Conservation (phyloP, 2,113 vertebrate species). For the Platycercus adscitus region DNA sequence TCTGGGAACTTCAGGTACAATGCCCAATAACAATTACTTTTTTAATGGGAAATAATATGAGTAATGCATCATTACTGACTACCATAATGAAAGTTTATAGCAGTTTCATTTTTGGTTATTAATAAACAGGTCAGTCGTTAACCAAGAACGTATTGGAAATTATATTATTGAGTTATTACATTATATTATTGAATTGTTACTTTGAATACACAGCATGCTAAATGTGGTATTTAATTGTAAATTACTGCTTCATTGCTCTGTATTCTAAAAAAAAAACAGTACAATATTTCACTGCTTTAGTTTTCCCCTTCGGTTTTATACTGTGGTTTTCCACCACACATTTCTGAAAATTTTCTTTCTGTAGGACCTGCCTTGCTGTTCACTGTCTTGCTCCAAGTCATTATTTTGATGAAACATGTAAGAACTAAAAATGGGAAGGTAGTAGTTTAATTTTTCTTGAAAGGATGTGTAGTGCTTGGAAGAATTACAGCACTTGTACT, state of each 20-base stretch:
- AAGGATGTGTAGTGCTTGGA: background rate
- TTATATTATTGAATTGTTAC: constrained; percentile 47
- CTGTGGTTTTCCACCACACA: rapidly evolving
- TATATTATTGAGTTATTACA: constrained; percentile 37
- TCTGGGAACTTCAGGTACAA: background rate
- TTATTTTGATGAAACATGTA: background rate
- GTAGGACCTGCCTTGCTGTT: background rate
- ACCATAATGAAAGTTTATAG: background rate
- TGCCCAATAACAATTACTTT: background rate
- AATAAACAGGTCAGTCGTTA: constrained; percentile 35
- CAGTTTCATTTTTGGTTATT: constrained; percentile 8
- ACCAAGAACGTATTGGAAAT: background rate
- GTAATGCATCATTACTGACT: constrained; percentile 25
- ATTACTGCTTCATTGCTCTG: background rate
- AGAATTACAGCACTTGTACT: background rate
- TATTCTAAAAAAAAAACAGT: background rate
- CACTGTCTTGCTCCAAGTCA: background rate
- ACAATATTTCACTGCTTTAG: background rate
- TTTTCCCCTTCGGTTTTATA: background rate
- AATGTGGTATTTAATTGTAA: constrained; percentile 25
- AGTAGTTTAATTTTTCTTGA: background rate
- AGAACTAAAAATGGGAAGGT: background rate
- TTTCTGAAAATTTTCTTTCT: background rate
- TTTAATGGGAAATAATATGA: background rate
- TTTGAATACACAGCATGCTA: background rate